Evolutionary conservation across 2,888 invertebrate genomes (phyloP).

Genomic region (Pristionchus exspectatus): DNA sequence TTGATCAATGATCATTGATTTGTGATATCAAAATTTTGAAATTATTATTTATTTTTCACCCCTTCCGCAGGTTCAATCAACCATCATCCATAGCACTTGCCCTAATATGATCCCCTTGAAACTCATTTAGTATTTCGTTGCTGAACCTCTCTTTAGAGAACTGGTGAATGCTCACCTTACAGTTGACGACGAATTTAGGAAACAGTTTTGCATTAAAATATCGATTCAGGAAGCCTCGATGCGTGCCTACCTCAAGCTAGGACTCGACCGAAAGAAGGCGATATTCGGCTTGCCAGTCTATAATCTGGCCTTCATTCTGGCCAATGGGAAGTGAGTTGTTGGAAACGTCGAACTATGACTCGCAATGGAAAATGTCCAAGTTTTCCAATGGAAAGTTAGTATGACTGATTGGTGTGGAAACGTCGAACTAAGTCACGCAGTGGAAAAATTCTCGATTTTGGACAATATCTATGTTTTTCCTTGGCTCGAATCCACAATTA

Average conservation of each 20-base stretch:
- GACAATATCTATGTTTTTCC: no score
- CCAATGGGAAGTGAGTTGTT: slow-evolving; percentile 79
- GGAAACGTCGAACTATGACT: background rate
- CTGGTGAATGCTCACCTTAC: no score
- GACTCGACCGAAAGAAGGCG: slow-evolving; percentile 88
- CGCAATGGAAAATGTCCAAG: background rate
- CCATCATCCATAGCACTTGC: no score
- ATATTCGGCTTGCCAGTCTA: slow-evolving; percentile 91
- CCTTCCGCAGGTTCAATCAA: no score
- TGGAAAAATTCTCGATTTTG: no score
- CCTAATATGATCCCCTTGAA: background rate
- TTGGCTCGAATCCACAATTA: background rate
- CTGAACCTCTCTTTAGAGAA: no score
- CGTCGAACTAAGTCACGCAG: no score
- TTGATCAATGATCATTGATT: no score
- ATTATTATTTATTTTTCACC: background rate
- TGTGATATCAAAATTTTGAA: background rate
- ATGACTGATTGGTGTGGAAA: no score
- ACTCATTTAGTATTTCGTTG: background rate
- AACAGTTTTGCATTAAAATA: no score
- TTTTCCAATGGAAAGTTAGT: background rate
- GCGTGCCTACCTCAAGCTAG: slow-evolving; percentile 87
- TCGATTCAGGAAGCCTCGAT: slow-evolving; percentile 85
- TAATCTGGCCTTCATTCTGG: slow-evolving; percentile 87
- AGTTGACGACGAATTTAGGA: no score